phyloP scores from a whole-genome alignment of 2,888 invertebrate genomes.

The Cephonodes hylas region DNA sequence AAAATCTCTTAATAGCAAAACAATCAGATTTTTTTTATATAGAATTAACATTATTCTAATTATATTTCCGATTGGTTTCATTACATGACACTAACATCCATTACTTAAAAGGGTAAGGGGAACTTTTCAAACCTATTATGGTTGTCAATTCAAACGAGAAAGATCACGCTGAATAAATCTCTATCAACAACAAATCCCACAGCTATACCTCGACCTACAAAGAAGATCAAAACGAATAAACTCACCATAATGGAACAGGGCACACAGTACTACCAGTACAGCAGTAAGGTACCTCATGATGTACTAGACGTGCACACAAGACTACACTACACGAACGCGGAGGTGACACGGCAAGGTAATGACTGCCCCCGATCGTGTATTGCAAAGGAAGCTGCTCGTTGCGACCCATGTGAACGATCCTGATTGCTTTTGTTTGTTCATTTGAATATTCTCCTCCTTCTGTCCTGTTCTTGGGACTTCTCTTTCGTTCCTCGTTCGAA shows the following conservation, averaged over 20 bases:
- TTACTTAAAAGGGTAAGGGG: too few species aligned
- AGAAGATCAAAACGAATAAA: neutral
- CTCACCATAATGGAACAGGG: constrained; percentile 54
- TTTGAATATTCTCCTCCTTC: neutral
- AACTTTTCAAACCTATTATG: too few species aligned
- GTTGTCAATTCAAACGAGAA: too few species aligned
- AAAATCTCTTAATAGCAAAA: too few species aligned
- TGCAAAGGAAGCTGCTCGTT: neutral
- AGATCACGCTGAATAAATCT: too few species aligned
- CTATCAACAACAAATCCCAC: too few species aligned
- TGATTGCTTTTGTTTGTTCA: neutral
- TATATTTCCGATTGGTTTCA: too few species aligned
- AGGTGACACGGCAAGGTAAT: neutral
- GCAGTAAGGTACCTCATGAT: constrained; percentile 6
- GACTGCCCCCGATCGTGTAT: neutral
- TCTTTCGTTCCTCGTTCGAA: neutral
- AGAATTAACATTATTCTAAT: too few species aligned
- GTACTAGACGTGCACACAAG: neutral
- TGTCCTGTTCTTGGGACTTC: neutral
- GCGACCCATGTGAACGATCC: neutral
- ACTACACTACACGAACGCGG: constrained; percentile 21
- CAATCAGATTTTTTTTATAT: too few species aligned
- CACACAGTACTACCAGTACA: constrained; percentile 41
- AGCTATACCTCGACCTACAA: too few species aligned
- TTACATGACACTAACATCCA: too few species aligned